phyloP scores from a whole-genome alignment of 2,797 vertebrate species.

The Mastacembelus armatus region DNA sequence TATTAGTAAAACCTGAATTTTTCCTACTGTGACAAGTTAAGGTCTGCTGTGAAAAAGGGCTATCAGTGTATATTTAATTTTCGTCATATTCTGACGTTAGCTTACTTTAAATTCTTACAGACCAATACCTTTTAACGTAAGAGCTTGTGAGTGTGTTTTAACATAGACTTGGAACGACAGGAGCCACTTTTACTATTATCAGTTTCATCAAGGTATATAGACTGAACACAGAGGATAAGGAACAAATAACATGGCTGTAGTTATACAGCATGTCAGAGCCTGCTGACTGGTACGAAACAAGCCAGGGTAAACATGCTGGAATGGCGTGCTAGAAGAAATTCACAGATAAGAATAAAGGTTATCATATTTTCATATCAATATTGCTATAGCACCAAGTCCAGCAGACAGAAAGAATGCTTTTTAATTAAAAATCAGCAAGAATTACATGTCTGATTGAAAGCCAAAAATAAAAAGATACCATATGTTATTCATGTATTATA shows the following conservation, averaged over 20 bases:
- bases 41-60: neutral
- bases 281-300: constrained; percentile 11
- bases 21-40: neutral
- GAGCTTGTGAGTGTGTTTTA: no score
- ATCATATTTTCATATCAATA: constrained; percentile 41
- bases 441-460: neutral
- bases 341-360: constrained; percentile 49
- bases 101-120: neutral
- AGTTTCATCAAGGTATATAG: no score
- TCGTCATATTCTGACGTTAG: neutral
- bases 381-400: neutral
- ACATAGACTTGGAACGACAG: no score
- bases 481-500: neutral
- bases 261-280: constrained; percentile 49
- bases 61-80: neutral
- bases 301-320: constrained; percentile 40
- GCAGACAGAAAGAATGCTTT: constrained; percentile 8
- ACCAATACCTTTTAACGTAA: no score
- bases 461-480: neutral
- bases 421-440: constrained; percentile 27
- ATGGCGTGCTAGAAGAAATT: constrained; percentile 20
- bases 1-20: neutral
- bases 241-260: constrained; percentile 16
- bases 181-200: no score
- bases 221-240: neutral